Evolutionary conservation across 2,113 vertebrate genomes (phyloP).

Genomic region (Silurus asotus): DNA sequence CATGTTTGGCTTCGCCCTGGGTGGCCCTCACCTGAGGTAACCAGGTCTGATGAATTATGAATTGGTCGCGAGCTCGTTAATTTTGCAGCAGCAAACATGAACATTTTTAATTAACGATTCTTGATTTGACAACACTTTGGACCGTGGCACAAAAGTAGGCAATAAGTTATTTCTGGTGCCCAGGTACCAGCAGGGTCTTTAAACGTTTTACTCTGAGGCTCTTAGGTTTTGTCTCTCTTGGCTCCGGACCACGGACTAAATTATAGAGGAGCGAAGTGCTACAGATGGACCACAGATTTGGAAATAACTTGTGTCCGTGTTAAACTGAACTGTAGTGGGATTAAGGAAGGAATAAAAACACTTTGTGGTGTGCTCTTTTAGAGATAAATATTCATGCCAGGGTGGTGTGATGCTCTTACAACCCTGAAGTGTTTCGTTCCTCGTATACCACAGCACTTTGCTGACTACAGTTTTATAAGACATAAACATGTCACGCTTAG

Average conservation of each 20-base stretch:
- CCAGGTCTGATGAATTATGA: conserved; percentile 75
- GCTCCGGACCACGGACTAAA: conserved; percentile 17
- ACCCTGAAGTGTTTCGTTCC: neutral
- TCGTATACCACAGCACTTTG: neutral
- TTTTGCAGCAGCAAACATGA: conserved; percentile 79
- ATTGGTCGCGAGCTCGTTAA: conserved; percentile 72
- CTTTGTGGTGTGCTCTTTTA: neutral
- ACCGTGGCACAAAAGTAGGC: neutral
- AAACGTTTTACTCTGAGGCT: conserved; percentile 14
- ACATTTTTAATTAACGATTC: conserved; percentile 80
- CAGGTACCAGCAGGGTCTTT: conserved; percentile 29
- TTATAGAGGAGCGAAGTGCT: conserved; percentile 15
- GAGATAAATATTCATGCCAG: neutral
- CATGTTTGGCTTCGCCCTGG: conserved; percentile 63
- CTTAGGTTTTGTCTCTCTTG: conserved; percentile 17
- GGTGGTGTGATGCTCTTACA: neutral
- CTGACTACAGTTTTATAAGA: neutral
- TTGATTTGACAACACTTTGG: conserved; percentile 17
- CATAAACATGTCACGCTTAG: neutral
- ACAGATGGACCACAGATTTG: conserved; percentile 25
- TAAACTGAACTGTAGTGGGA: neutral
- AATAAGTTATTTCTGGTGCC: conserved; percentile 35
- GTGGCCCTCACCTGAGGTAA: conserved; percentile 73
- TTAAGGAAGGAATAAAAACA: conserved; percentile 2
- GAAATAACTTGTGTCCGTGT: neutral